phyloP scores from a whole-genome alignment of 2,888 invertebrate species.

The Choreutis nemorana region DNA sequence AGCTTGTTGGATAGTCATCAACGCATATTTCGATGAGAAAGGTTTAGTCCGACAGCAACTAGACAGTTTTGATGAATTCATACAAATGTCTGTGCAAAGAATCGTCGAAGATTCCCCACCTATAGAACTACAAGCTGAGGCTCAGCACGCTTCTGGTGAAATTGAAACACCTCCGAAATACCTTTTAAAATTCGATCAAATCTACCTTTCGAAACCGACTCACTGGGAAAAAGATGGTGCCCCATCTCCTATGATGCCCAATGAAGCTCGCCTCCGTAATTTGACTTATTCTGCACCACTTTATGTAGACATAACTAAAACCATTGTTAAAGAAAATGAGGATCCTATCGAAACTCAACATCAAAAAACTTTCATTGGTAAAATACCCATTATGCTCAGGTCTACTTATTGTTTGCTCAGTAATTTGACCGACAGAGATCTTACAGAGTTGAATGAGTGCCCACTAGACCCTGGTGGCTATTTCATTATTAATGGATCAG shows the following conservation, averaged over 20 bases:
- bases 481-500: constrained; percentile 99
- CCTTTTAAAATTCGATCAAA: constrained; percentile 97
- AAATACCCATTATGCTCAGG: constrained; percentile 99
- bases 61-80: constrained; percentile 99
- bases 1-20: constrained; percentile 99
- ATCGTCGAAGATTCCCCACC: constrained; percentile 99
- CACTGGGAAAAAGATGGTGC: constrained; percentile 99
- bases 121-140: constrained; percentile 97
- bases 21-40: constrained; percentile 99
- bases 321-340: constrained; percentile 88
- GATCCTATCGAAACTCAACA: constrained; percentile 87
- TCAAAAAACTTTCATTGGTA: constrained; percentile 80
- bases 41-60: constrained; percentile 98
- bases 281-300: constrained; percentile 98
- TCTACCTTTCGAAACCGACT: constrained; percentile 98
- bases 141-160: constrained; percentile 94
- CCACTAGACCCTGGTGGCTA: constrained; percentile 99
- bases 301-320: constrained; percentile 99
- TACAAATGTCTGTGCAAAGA: constrained; percentile 99
- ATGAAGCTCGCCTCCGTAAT: constrained; percentile 96
- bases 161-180: constrained; percentile 92
- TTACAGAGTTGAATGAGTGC: constrained; percentile 99
- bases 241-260: constrained; percentile 99
- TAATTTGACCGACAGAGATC: constrained; percentile 96
- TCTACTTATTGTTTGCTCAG: constrained; percentile 96